These are phyloP conservation scores for Hybognathus amarus DNA, from an alignment of 2,797 vertebrate genomes.

Conservation along the genomic window DNA sequence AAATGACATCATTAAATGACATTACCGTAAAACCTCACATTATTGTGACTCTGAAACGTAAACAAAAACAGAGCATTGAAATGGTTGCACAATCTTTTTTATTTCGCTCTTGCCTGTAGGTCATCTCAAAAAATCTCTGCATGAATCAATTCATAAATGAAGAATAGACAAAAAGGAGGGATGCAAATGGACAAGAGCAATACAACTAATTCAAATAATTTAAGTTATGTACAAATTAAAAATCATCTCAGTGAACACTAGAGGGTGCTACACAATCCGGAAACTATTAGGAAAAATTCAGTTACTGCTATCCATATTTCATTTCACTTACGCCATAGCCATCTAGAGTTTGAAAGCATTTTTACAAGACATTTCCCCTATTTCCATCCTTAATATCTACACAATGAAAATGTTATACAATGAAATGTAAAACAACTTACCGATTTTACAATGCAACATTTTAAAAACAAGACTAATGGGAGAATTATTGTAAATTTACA, in stretches of 20 bases:
- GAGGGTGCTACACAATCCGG: slow-evolving; percentile 32
- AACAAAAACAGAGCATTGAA: neutral
- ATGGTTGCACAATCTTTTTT: slow-evolving; percentile 11
- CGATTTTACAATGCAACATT: slow-evolving; percentile 1
- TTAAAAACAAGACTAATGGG: neutral
- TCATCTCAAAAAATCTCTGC: slow-evolving; percentile 11
- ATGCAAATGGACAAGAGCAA: neutral
- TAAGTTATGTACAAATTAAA: neutral
- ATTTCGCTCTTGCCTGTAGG: slow-evolving; percentile 29
- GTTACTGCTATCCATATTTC: neutral
- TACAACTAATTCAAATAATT: neutral
- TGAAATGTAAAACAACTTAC: slow-evolving; percentile 8
- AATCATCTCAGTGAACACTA: slow-evolving; percentile 10
- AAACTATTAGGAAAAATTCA: neutral
- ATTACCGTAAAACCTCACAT: slow-evolving; percentile 55
- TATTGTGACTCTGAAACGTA: neutral
- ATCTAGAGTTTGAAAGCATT: neutral
- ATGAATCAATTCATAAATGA: neutral
- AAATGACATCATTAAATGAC: slow-evolving; percentile 31
- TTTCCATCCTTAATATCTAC: neutral
- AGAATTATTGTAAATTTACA: neutral
- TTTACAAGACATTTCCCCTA: neutral
- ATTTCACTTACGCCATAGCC: neutral
- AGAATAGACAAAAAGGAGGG: neutral
- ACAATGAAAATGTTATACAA: neutral